These are phyloP conservation scores for Erynnis tages DNA, from an alignment of 2,888 invertebrate genomes.

Conservation along the genomic window DNA sequence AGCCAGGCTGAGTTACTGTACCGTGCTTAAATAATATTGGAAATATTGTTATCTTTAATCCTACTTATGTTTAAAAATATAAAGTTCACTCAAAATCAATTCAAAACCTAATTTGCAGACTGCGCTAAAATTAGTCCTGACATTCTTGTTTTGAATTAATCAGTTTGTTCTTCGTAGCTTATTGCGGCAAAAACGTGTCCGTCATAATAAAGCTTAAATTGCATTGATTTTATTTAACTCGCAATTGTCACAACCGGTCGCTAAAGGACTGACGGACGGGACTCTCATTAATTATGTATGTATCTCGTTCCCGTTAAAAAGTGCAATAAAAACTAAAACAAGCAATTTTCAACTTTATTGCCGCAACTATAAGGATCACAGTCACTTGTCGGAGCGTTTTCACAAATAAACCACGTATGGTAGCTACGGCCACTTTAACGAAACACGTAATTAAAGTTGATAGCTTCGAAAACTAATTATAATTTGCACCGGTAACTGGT, in stretches of 20 bases:
- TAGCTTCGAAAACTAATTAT: conserved; percentile 19
- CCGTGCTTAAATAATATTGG: too few relatives aligned
- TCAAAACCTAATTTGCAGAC: too few relatives aligned
- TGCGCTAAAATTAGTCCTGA: background rate
- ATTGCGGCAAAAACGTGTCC: background rate
- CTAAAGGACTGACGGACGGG: conserved; percentile 13
- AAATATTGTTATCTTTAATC: too few relatives aligned
- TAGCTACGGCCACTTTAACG: conserved; percentile 4
- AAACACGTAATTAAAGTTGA: conserved; percentile 24
- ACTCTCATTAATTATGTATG: conserved; percentile 23
- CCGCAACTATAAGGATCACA: background rate
- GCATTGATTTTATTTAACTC: conserved; percentile 21
- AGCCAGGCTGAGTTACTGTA: too few relatives aligned
- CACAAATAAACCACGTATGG: conserved; percentile 11
- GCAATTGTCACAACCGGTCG: conserved; percentile 18
- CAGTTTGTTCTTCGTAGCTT: too few relatives aligned
- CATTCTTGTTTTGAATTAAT: too few relatives aligned
- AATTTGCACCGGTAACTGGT: background rate
- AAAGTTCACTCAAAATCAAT: too few relatives aligned
- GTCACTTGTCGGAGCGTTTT: background rate
- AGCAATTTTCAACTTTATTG: conserved; percentile 8
- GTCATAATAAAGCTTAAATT: conserved; percentile 6
- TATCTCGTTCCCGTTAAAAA: conserved; percentile 21
- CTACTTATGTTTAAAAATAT: too few relatives aligned
- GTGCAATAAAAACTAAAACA: conserved; percentile 6